A percentile compares a stretch with the other conserved stretches of the same genome.
These are phyloP conservation scores for Epicauta chinensis DNA, from an alignment of 1,140 invertebrate genomes.

Conservation along the genomic window DNA sequence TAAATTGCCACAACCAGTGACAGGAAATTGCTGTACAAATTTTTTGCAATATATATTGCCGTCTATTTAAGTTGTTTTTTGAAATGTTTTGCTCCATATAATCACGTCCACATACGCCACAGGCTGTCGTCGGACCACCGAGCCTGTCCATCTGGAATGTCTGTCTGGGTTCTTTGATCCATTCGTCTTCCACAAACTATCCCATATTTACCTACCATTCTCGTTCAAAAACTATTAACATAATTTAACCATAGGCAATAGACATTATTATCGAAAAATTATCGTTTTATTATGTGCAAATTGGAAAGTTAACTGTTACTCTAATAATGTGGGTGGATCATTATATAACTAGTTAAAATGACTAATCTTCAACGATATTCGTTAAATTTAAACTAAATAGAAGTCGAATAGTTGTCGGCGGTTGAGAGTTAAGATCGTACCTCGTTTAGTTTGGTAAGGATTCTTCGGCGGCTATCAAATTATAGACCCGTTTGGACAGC, in stretches of 20 bases:
- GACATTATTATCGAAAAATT: too few species aligned
- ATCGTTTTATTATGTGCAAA: too few species aligned
- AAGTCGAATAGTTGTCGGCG: too few species aligned
- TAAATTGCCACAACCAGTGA: constrained; percentile 19
- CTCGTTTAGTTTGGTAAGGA: too few species aligned
- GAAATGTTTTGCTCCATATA: constrained; percentile 27
- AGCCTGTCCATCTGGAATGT: constrained; percentile 24
- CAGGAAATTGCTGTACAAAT: constrained; percentile 10
- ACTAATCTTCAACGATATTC: too few species aligned
- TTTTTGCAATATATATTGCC: too few species aligned
- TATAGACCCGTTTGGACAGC: constrained; percentile 22
- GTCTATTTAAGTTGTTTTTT: too few species aligned
- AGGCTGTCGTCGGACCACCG: constrained; percentile 22
- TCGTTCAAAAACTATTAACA: constrained; percentile 35
- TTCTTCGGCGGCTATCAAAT: constrained; percentile 18
- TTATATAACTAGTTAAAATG: too few species aligned
- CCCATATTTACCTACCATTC: constrained; percentile 32
- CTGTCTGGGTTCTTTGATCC: constrained; percentile 32
- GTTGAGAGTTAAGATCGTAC: too few species aligned
- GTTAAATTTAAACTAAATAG: too few species aligned
- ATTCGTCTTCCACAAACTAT: constrained; percentile 17
- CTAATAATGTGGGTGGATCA: too few species aligned
- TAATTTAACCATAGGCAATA: not conserved
- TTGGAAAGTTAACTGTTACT: too few species aligned
- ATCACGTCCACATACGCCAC: constrained; percentile 30